Percentiles rank a stretch among this genome's conserved stretches.
Evolutionary conservation across 37 sponge, comb jelly and placozoan species (phyloP).

Genomic region (Bolinopsis microptera): DNA sequence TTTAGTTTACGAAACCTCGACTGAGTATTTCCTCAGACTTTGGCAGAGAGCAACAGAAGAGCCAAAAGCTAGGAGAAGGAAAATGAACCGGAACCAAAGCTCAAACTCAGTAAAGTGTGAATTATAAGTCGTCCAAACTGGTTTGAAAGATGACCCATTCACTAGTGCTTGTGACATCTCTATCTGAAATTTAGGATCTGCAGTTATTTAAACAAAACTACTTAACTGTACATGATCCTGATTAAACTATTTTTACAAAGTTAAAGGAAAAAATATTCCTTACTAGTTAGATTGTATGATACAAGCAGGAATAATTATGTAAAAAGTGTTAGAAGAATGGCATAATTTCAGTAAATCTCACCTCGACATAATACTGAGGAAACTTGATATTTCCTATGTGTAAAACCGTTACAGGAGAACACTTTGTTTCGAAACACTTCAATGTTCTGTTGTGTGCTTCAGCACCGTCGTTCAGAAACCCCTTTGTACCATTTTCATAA

Average conservation of each 20-base stretch:
- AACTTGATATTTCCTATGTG: neutral
- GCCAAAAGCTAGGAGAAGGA: neutral
- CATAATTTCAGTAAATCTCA: too few species aligned
- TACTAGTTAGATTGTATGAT: too few species aligned
- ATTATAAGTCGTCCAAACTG: conserved; percentile 51
- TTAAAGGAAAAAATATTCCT: too few species aligned
- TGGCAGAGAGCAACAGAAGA: neutral
- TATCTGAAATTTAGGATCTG: neutral
- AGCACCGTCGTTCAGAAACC: neutral
- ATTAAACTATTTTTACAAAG: too few species aligned
- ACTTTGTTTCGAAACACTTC: neutral
- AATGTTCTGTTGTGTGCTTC: conserved; percentile 7
- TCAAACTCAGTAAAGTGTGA: conserved; percentile 28
- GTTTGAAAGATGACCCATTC: conserved; percentile 28
- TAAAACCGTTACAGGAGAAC: conserved; percentile 22
- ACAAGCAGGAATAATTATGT: too few species aligned
- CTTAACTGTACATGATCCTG: neutral
- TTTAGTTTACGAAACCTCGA: conserved; percentile 50
- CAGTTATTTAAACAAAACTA: neutral
- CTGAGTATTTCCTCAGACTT: neutral
- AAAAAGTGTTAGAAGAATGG: too few species aligned
- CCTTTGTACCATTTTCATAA: neutral
- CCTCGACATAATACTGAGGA: conserved; percentile 46
- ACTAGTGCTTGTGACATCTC: conserved; percentile 54
- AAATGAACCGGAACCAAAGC: conserved; percentile 60